Evolutionary conservation across 2,797 vertebrate species (phyloP).

Genomic region (Leontopithecus rosalia): DNA sequence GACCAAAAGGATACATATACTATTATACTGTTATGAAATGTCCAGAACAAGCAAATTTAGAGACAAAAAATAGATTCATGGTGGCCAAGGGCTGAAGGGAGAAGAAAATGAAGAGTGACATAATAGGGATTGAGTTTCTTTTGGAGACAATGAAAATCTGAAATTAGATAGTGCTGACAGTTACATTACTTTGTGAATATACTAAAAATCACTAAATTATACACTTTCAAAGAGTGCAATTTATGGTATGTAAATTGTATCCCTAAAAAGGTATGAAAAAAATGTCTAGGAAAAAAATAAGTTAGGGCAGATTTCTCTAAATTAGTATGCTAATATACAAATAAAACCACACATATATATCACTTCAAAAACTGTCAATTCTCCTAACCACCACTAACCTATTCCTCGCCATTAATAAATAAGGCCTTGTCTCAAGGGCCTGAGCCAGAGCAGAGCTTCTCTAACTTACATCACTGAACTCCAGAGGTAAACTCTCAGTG

Average conservation of each 20-base stretch:
- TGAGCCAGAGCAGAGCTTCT: constrained; percentile 56
- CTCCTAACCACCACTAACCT: constrained; percentile 43
- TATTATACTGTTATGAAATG: neutral
- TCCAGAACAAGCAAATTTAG: neutral
- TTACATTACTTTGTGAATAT: neutral
- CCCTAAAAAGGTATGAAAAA: neutral
- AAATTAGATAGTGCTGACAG: neutral
- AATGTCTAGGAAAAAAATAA: neutral
- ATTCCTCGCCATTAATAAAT: constrained; percentile 57
- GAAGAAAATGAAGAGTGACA: neutral
- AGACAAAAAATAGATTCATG: neutral
- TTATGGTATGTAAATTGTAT: neutral
- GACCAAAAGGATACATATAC: neutral
- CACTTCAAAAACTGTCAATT: constrained; percentile 19
- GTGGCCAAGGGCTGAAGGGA: neutral
- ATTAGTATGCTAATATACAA: constrained; percentile 28
- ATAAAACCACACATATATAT: neutral
- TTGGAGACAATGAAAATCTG: neutral
- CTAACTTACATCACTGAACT: constrained; percentile 96
- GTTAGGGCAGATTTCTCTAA: neutral
- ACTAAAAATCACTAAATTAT: neutral
- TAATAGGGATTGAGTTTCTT: neutral
- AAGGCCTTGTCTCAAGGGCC: constrained; percentile 44
- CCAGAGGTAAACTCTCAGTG: constrained; percentile 95
- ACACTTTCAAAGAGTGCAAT: neutral